These are phyloP conservation scores for Drosophila pegasa DNA, from an alignment of 2,888 invertebrate species.

Conservation along the genomic window DNA sequence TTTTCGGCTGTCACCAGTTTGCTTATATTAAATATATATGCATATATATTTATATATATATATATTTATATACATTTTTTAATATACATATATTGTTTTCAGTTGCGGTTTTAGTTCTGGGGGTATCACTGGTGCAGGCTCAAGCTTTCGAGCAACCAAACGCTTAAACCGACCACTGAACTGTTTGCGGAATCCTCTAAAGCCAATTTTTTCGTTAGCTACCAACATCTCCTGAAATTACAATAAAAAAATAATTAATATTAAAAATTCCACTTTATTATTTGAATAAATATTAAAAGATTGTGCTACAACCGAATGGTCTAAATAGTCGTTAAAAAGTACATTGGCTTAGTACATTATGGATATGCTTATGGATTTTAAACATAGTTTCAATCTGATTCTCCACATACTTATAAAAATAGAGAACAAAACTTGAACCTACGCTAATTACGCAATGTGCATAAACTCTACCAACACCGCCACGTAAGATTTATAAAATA, in stretches of 20 bases:
- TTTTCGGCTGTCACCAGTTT: slow-evolving; percentile 32
- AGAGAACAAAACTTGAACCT: no score
- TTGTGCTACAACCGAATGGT: no score
- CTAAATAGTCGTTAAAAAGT: no score
- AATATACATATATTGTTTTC: slow-evolving; percentile 95
- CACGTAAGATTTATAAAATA: no score
- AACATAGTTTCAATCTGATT: no score
- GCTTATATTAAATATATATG: slow-evolving; percentile 25
- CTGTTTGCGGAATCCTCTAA: slow-evolving; percentile 93
- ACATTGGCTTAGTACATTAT: no score
- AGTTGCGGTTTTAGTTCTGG: slow-evolving; percentile 94
- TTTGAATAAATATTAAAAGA: no score
- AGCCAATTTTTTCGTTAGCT: slow-evolving; percentile 90
- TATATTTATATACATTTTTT: slow-evolving; percentile 25
- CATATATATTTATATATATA: slow-evolving; percentile 37
- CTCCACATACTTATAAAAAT: no score
- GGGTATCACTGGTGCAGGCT: slow-evolving; percentile 93
- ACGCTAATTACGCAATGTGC: no score
- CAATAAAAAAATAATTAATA: background rate
- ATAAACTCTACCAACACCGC: no score
- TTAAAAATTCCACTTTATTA: no score
- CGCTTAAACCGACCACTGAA: slow-evolving; percentile 94
- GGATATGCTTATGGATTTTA: no score
- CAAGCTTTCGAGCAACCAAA: slow-evolving; percentile 93
- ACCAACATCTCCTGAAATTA: slow-evolving; percentile 90